Evolutionary conservation across 1,140 invertebrate species (phyloP), one percentile per base, ranked within the genome.

Genomic region (Acromyrmex heyeri): DNA sequence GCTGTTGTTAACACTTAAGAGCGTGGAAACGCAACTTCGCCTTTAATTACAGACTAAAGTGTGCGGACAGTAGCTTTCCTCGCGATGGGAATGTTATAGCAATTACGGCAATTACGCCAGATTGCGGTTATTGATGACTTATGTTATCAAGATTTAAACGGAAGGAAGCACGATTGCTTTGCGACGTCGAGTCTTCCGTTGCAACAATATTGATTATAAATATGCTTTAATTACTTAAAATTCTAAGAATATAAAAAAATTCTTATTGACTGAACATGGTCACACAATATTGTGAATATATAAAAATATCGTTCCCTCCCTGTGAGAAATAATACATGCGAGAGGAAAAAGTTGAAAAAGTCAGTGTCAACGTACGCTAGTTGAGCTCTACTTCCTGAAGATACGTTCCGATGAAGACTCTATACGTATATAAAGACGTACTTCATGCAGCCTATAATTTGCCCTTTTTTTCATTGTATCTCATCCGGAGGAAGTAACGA

Each of bases 111-210:
- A 55, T 75, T 73, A 75, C 21, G 69, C n/a, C 18, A 50, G 30
- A 83, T 73, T 73, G 38, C 27, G 38, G n/a, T 61, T 83, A 83
- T 83, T 62, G 79, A 81, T 30, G 78, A 62, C 69, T 83, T 61
- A 24, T 14, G 24, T 75, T 61, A 50, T 83, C 72, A 50, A 75
- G 78, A 83, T 75, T 7, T 30, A 24, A 73, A 61, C 14, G 34
- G 21, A 57, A 81, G 78, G 65, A 81, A 73, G 44, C 10, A n/a
- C 21, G 27, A 83, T 48, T 4, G 7, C 8, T 2, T 69, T 55
- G 30, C 48, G 24, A 67, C 2, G 21, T 24, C 7, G 10, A 65
- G 12, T 24, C 14, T 55, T 38, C 38, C 30, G 53, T 38, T 69
- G 27, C 18, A 69, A 4, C 6, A 53, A 65, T 12, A 24, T 50